These are phyloP conservation scores for Drosophila siamana DNA, from an alignment of 2,888 invertebrate species.

Conservation along the genomic window DNA sequence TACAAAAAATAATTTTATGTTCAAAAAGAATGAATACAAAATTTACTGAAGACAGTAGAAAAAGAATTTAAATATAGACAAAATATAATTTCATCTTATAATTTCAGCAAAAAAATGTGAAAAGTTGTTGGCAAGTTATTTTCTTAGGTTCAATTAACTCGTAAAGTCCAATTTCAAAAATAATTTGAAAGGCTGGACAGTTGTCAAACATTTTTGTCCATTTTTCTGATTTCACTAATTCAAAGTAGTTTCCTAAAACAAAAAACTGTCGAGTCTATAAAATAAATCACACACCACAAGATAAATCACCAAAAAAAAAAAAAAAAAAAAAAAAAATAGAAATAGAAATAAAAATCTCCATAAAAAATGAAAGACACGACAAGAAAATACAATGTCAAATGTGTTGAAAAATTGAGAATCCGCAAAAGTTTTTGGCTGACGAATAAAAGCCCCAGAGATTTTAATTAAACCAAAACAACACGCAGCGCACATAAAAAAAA, in stretches of 20 bases:
- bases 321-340: conserved; percentile 25
- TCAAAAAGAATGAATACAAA: neutral
- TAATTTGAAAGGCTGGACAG: neutral
- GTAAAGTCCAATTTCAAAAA: neutral
- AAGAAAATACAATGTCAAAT: conserved; percentile 45
- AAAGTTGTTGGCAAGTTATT: neutral
- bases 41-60: no score
- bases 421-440: conserved; percentile 50
- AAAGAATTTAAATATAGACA: no score
- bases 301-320: conserved; percentile 27
- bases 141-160: neutral
- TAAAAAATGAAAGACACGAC: conserved; percentile 12
- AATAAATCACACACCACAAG: conserved; percentile 37
- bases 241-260: neutral
- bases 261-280: conserved; percentile 3
- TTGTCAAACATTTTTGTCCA: neutral
- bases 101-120: neutral
- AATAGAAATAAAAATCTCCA: conserved; percentile 8
- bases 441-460: conserved; percentile 53
- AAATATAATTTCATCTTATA: neutral
- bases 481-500: conserved; percentile 23
- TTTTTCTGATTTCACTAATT: neutral
- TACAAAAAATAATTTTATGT: neutral
- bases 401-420: conserved; percentile 59
- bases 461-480: conserved; percentile 70